A percentile compares a stretch with the other conserved stretches of the same genome.
phyloP scores from a whole-genome alignment of 2,797 vertebrate species.

The Pteropus rufus region DNA sequence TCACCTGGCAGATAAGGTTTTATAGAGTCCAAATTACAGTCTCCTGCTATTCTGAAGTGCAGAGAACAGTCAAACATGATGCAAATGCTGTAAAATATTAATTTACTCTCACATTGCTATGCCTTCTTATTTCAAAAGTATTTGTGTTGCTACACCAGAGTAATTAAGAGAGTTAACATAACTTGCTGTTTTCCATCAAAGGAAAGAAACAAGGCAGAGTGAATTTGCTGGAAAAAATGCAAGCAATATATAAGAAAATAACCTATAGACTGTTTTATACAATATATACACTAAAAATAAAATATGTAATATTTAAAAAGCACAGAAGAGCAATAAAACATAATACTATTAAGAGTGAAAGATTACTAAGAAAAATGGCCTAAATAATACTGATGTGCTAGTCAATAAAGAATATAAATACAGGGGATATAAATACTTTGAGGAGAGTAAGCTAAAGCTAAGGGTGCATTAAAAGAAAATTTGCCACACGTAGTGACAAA shows the following conservation, averaged over 20 bases:
- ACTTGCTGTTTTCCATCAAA: background rate
- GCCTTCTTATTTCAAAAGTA: conserved; percentile 50
- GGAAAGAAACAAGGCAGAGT: background rate
- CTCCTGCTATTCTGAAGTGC: conserved; percentile 62
- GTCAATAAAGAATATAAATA: background rate
- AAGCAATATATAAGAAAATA: background rate
- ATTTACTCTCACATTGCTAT: conserved; percentile 43
- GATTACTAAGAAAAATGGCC: background rate
- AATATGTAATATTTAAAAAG: conserved; percentile 33
- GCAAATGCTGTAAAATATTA: conserved; percentile 70
- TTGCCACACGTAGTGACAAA: background rate
- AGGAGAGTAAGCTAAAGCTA: background rate
- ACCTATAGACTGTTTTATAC: background rate
- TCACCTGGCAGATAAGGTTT: conserved; percentile 63
- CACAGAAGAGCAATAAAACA: background rate
- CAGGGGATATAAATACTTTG: background rate
- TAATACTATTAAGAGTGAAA: background rate
- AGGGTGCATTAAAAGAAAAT: background rate
- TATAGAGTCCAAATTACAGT: conserved; percentile 73
- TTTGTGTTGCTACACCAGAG: background rate
- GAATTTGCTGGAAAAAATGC: background rate
- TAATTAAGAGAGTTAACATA: conserved; percentile 2
- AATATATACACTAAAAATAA: background rate
- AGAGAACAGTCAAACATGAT: conserved; percentile 62
- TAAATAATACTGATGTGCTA: background rate